Conservation (phyloP, 2,888 invertebrate genomes). For the Nowickia ferox region DNA sequence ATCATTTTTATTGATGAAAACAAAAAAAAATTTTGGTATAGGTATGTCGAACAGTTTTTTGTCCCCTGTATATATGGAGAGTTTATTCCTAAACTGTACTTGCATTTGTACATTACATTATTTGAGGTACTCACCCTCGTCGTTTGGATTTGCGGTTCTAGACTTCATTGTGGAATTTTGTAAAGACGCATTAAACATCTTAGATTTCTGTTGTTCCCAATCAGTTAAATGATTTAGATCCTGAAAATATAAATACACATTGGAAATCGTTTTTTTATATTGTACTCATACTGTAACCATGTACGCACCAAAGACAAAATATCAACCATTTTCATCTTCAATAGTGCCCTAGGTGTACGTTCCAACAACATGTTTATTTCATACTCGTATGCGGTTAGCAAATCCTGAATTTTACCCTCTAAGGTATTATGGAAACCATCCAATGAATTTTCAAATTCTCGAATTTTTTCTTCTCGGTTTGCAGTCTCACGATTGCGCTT, state of each 20-base stretch:
- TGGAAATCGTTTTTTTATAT: no score
- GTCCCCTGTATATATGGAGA: no score
- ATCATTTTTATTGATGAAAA: no score
- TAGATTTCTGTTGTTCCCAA: constrained; percentile 61
- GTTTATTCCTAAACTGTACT: no score
- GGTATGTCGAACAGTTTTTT: no score
- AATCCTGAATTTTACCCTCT: constrained; percentile 75
- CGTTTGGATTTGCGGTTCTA: constrained; percentile 67
- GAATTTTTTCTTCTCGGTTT: constrained; percentile 80
- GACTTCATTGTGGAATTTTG: constrained; percentile 49
- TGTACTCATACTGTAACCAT: neutral
- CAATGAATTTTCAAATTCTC: constrained; percentile 78
- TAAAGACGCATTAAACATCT: constrained; percentile 33
- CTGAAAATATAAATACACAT: constrained; percentile 50
- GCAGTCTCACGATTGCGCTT: constrained; percentile 82
- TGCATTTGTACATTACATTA: neutral
- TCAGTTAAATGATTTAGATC: constrained; percentile 61
- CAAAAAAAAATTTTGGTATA: no score
- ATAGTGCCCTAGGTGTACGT: constrained; percentile 75
- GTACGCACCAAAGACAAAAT: constrained; percentile 76
- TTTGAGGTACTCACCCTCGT: constrained; percentile 69
- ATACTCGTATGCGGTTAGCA: constrained; percentile 71
- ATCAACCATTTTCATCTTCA: constrained; percentile 78
- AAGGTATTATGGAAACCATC: constrained; percentile 76
- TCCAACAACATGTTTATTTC: constrained; percentile 73